Evolutionary conservation across 2,888 invertebrate genomes (phyloP), one percentile per base, ranked within the genome.

Genomic region (Ophraella communa): DNA sequence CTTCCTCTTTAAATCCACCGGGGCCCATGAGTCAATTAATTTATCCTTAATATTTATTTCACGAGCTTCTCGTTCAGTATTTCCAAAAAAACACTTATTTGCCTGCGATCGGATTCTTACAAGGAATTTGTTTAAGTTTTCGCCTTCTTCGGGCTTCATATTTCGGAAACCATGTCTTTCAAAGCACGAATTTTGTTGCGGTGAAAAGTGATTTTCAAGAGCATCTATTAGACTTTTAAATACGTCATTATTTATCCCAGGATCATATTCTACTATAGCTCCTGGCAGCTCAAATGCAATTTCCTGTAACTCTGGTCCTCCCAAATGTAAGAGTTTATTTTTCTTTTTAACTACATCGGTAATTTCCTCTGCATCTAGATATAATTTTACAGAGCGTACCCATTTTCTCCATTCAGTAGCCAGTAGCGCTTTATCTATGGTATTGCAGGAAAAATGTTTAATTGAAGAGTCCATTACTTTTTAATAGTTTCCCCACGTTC

Each of bases 61-160:
- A 4, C 44, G 39, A 5, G 70, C 67, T 58, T 72, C 67, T 44
- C 63, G 42, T 51, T 54, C 72, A 17, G 47, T 69, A 21, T 72
- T 71, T 10, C 70, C 73, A 71, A 77, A 78, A 49, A 66, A 61
- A 66, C 77, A 77, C 55, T 74, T 74, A 14, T 64, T 62, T 8
- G 76, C 75, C 68, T 79, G 79, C 42, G 76, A 66, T 27, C 78
- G 63, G 14, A 74, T 44, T 53, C 71, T 69, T 18, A 77, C 30
- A 0, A 79, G 21, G 66, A 74, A 78, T 54, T 75, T 74, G 56
- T 24, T 24, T 24, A 24, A 7, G 7, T 7, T 24, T 7, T 24
- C 24, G 3, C 24, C 24, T 3, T 24, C 24, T 24, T 24, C 24
- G 7, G 71, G 73, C 66, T 72, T 74, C 27, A 79, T 63, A 27